Evolutionary conservation across 1,140 invertebrate species (phyloP), one percentile per base, ranked within the genome.

Genomic region (Mactra quadrangularis): DNA sequence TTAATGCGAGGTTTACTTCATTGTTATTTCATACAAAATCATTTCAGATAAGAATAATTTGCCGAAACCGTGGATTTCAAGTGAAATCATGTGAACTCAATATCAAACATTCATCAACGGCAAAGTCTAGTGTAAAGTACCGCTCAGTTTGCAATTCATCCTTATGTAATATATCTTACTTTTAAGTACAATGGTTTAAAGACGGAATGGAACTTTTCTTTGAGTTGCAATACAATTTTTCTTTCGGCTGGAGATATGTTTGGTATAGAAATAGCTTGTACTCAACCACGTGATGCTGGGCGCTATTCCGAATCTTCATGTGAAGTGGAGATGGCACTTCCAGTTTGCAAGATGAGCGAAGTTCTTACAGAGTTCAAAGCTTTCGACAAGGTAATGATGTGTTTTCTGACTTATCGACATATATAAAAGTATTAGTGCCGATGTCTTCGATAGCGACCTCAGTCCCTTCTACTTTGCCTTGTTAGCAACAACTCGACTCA

Each of bases 151-250:
- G n/a, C n/a, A n/a, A n/a, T n/a, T n/a, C n/a, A n/a, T n/a, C 25
- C 25, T 62, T 17, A 31, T 7, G 11, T 13, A 27, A 62, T 62
- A 6, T 6, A 4, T 62, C 7, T 70, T 50, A 6, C n/a, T 4
- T 76, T 60, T n/a, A 47, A 82, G 79, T 82, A 1, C 41, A 25
- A 3, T 82, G 79, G 79, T 82, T 50, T 41, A 82, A 82, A 66
- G 70, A 74, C 25, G 70, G 60, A 22, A 17, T 60, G 19, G 33
- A 74, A 38, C 29, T 82, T 33, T 53, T 72, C n/a, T 57, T 52
- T 9, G 60, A 52, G 19, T 15, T 17, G 19, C 33, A 60, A 2
- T 72, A 64, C 60, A 50, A 64, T 9, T 62, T n/a, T 82, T 22
- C 29, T 82, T n/a, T 60, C 50, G 3, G 38, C 72, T 15, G 79